Evolutionary conservation across 2,797 vertebrate genomes (phyloP).

Genomic region (Eulemur coronatus): DNA sequence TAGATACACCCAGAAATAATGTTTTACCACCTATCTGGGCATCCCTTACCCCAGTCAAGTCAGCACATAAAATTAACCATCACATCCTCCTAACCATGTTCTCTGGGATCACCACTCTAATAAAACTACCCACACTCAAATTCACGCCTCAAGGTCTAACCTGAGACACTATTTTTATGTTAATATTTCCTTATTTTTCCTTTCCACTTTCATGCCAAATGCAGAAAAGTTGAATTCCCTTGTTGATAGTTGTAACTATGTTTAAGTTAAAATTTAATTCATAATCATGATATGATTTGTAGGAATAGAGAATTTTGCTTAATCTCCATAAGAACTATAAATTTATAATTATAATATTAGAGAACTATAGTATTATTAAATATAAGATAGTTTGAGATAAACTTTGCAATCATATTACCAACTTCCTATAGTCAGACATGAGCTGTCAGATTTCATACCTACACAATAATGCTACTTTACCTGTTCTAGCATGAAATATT

Average conservation of each 20-base stretch:
- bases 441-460: background rate
- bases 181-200: background rate
- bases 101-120: background rate
- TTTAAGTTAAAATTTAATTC: background rate
- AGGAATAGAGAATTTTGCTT: background rate
- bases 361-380: background rate
- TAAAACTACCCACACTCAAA: background rate
- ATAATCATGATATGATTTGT: background rate
- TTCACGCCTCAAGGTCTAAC: background rate
- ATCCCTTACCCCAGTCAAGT: background rate
- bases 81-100: background rate
- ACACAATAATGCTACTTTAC: background rate
- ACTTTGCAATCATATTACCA: background rate
- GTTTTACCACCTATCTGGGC: background rate
- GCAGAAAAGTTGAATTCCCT: background rate
- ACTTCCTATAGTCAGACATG: background rate
- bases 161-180: background rate
- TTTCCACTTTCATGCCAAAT: constrained; percentile 1
- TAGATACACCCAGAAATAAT: background rate
- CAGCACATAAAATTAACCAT: background rate
- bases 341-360: background rate
- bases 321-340: background rate
- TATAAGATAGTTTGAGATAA: background rate
- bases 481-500: background rate
- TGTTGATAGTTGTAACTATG: background rate